Evolutionary conservation across 2,888 invertebrate genomes (phyloP).

Genomic region (Lochmaea capreae): DNA sequence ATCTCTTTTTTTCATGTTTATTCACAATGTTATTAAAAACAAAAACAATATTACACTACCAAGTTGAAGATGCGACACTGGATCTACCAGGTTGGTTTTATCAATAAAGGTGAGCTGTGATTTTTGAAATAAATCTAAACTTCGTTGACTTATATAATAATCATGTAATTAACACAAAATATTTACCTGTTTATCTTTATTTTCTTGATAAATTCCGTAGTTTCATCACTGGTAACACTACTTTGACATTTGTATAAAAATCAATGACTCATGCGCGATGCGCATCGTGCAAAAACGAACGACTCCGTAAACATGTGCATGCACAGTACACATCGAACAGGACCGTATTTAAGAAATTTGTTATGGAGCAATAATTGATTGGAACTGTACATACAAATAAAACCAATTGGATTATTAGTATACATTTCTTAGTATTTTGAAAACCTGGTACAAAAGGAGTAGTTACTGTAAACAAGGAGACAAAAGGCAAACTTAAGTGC

Average conservation of each 20-base stretch:
- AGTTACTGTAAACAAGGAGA: too few species aligned
- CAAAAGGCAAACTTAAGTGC: too few species aligned
- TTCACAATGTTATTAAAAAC: slow-evolving; percentile 1
- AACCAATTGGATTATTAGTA: too few species aligned
- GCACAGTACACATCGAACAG: slow-evolving; percentile 26
- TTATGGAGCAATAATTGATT: neutral
- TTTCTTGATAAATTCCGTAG: slow-evolving; percentile 42
- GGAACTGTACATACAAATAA: neutral
- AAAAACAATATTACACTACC: neutral
- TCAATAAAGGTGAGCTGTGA: slow-evolving; percentile 5
- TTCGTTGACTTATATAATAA: neutral
- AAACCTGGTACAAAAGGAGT: too few species aligned
- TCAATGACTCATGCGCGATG: slow-evolving; percentile 49
- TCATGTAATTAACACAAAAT: slow-evolving; percentile 7
- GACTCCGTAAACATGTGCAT: slow-evolving; percentile 10
- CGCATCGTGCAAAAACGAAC: slow-evolving; percentile 32
- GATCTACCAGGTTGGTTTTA: neutral
- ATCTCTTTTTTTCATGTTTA: neutral
- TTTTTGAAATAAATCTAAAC: neutral
- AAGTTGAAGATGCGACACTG: neutral
- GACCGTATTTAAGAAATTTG: slow-evolving; percentile 37
- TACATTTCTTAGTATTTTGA: too few species aligned
- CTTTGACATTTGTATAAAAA: slow-evolving; percentile 50
- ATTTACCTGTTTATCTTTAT: slow-evolving; percentile 46
- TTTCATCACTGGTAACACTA: slow-evolving; percentile 46